Evolutionary conservation across 2,113 vertebrate genomes (phyloP).

Genomic region (Etia nguti): DNA sequence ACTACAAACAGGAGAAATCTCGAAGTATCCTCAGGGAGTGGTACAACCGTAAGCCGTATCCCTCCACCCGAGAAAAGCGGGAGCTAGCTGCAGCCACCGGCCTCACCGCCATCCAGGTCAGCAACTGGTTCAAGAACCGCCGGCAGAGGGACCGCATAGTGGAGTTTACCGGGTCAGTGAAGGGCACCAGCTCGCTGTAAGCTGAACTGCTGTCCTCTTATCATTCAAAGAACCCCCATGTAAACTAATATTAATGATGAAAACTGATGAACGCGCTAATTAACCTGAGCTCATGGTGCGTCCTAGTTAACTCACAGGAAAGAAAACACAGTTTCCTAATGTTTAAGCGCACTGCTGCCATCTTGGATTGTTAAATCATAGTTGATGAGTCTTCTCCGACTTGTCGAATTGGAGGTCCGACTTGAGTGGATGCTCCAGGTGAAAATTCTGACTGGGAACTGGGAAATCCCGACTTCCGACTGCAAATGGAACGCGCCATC

Average conservation of each 20-base stretch:
- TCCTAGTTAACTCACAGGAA: neutral
- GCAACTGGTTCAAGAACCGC: conserved; percentile 90
- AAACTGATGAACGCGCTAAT: neutral
- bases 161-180: conserved; percentile 30
- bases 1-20: conserved; percentile 63
- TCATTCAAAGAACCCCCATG: neutral
- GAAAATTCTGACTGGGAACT: neutral
- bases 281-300: neutral
- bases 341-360: neutral
- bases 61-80: conserved; percentile 64
- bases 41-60: conserved; percentile 63
- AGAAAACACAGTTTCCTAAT: neutral
- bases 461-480: neutral
- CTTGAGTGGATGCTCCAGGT: neutral
- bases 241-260: neutral
- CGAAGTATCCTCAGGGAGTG: conserved; percentile 56
- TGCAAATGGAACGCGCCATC: neutral
- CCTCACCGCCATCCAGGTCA: conserved; percentile 83
- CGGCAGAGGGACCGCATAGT: conserved; percentile 78
- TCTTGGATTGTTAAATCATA: neutral
- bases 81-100: conserved; percentile 71
- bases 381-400: neutral
- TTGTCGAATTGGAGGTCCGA: accelerated
- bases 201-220: neutral
- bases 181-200: neutral